Conservation (phyloP, 2,113 vertebrate genomes). For the Gasterosteus nipponicus region DNA sequence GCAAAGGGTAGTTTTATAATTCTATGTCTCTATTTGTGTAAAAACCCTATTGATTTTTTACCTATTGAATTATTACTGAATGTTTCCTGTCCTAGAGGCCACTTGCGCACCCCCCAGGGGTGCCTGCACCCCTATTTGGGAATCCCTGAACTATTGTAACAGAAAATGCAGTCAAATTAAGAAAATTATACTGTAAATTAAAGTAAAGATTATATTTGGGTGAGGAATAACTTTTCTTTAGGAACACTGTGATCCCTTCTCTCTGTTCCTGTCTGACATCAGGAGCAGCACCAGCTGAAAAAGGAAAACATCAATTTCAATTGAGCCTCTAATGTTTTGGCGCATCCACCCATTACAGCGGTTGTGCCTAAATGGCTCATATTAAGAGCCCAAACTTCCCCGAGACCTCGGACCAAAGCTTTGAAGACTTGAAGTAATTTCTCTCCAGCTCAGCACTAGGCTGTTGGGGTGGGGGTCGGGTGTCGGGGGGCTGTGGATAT, state of each 20-base stretch:
- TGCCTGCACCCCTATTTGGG: no score
- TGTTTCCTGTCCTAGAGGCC: no score
- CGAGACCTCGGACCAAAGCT: constrained; percentile 29
- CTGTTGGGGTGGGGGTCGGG: constrained; percentile 1
- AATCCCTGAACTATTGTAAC: not conserved
- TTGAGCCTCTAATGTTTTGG: constrained; percentile 26
- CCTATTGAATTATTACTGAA: no score
- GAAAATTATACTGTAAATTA: not conserved
- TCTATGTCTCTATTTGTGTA: no score
- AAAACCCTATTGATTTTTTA: no score
- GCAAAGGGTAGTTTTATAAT: no score
- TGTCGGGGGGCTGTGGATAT: constrained; percentile 38
- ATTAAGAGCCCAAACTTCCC: constrained; percentile 51
- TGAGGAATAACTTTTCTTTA: not conserved
- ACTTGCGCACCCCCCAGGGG: no score
- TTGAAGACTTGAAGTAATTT: constrained; percentile 45
- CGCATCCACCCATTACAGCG: constrained; percentile 21
- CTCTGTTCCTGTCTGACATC: not conserved
- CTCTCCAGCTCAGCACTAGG: constrained; percentile 47
- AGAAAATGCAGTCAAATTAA: not conserved
- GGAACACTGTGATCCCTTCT: not conserved
- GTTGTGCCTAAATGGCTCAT: constrained; percentile 49
- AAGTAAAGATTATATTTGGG: not conserved
- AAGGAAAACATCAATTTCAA: constrained; percentile 33
- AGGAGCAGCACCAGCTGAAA: not conserved